Base-by-base conservation (phyloP, 2,888 invertebrate species). In the Orthonevra nobilis region DNA sequence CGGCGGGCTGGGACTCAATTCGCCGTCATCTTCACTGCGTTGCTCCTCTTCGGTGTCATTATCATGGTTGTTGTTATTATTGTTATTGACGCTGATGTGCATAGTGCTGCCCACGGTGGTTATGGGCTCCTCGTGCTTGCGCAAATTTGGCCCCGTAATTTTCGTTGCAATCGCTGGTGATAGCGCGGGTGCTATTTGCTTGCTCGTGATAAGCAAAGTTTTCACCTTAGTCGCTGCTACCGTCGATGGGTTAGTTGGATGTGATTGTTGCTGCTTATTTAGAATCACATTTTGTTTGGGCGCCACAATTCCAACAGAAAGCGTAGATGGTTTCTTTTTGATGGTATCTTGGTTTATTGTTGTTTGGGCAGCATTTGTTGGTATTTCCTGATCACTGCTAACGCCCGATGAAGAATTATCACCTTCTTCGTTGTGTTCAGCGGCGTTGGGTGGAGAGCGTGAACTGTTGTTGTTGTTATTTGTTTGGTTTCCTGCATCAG, bases 321-420 rank as follows among this genome's bases (percentile, higher is more conserved):
- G 38, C 9, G 63, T 63, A 9, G 30, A 83, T 1, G 87, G 86
- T 70, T 87, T 88, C 74, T 88, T 89, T 66, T 88, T 89, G 32
- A 87, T 88, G 3, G 87, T 88, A 42, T 89, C 88, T 3, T 87
- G 87, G 17, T 91, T 90, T 54, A 91, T 91, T 1, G 90, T 90
- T 1, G 91, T 82, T 26, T 64, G 48, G 7, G 60, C 54, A 17
- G 82, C 7, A 23, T 74, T 83, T 9, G 81, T 83, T 1, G 84
- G 66, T 38, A 92, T 89, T 83, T 94, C 96, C 87, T 96, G 96
- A 89, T 96, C 96, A 48, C 95, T 95, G 81, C 95, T 95, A 0
- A 96, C 96, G 15, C 96, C 96, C 19, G 95, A 95, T 3, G 96
- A 95, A 81, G 96, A 95, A 89, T 96, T 96, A 89, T 96, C 96